These are phyloP conservation scores for Anolis sagrei DNA, from an alignment of 2,113 vertebrate species.

Conservation along the genomic window DNA sequence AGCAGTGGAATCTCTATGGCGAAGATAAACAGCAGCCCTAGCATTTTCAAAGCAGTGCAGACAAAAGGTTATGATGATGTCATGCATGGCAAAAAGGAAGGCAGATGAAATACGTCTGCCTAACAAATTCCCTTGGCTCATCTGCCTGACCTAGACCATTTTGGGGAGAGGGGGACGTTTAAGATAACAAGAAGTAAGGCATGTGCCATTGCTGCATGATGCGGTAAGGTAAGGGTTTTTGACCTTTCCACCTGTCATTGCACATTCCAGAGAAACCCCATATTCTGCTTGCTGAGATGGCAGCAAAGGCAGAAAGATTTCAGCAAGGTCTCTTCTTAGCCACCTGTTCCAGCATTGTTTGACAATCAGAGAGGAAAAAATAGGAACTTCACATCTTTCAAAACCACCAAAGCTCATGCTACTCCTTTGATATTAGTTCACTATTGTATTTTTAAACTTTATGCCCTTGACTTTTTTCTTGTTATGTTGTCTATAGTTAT, in stretches of 20 bases:
- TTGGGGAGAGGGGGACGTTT: constrained; percentile 30
- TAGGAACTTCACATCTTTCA: neutral
- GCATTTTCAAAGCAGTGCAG: neutral
- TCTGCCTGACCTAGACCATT: constrained; percentile 27
- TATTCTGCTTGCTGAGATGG: constrained; percentile 55
- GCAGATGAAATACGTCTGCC: neutral
- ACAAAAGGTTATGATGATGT: constrained; percentile 1
- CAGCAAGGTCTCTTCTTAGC: constrained; percentile 39
- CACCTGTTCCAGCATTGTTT: constrained; percentile 61
- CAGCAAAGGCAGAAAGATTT: constrained; percentile 23
- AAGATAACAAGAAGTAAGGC: constrained; percentile 57
- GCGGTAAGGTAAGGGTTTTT: constrained; percentile 54
- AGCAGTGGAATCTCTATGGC: neutral
- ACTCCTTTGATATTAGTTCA: neutral
- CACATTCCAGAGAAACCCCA: constrained; percentile 46
- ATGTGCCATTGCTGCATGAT: constrained; percentile 28
- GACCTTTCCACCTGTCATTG: constrained; percentile 60
- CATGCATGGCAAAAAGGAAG: constrained; percentile 33
- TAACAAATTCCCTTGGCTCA: constrained; percentile 44
- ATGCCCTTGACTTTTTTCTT: constrained; percentile 1
- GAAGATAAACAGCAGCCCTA: constrained; percentile 9
- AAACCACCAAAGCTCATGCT: constrained; percentile 12
- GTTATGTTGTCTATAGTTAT: constrained; percentile 13
- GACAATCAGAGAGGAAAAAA: constrained; percentile 8
- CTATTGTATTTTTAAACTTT: constrained; percentile 21